Percentiles rank a stretch among this genome's conserved stretches.
Conservation (phyloP, 2,888 invertebrate genomes). For the Tipula confusa region DNA sequence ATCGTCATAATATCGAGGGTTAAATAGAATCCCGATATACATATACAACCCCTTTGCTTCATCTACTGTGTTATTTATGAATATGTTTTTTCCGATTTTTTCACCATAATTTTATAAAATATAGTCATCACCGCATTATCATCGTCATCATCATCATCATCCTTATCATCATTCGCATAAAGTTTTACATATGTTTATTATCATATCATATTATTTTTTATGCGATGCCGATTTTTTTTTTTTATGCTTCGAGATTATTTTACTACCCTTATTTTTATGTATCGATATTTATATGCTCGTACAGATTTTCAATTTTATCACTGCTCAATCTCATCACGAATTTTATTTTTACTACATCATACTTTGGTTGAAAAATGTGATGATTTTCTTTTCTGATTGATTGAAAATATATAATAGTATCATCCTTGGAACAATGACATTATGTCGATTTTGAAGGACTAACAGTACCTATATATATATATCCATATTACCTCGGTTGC, state of each 20-base stretch:
- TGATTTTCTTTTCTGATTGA: background rate
- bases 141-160: background rate
- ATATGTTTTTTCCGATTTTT: background rate
- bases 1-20: background rate
- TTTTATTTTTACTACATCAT: conserved; percentile 14
- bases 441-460: background rate
- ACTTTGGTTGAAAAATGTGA: background rate
- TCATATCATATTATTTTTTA: background rate
- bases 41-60: background rate
- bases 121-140: conserved; percentile 25
- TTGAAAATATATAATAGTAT: background rate
- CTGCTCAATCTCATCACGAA: background rate
- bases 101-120: background rate
- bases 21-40: background rate
- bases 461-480: background rate
- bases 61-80: background rate
- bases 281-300: background rate
- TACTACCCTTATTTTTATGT: background rate
- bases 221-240: background rate
- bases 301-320: conserved; percentile 4
- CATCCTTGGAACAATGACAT: background rate
- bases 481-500: no score
- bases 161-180: background rate
- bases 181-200: conserved; percentile 16
- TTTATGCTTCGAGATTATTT: background rate